Base-by-base conservation (phyloP, 2,797 vertebrate genomes). In the Tauraco hartlaubi region DNA sequence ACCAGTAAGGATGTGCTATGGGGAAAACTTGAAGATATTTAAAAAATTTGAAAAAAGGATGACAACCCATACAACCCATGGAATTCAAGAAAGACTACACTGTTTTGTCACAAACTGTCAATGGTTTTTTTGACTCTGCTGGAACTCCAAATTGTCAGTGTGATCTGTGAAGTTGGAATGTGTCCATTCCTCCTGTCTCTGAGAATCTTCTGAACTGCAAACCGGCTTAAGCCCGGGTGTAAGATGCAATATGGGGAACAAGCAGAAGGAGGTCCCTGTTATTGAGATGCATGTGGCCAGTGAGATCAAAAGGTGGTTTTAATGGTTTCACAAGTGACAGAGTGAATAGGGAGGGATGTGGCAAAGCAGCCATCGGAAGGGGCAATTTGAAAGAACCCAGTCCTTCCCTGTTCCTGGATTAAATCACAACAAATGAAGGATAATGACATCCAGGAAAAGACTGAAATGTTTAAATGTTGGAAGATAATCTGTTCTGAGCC, bases 401-500 rank as follows among this genome's bases (percentile, higher is more conserved):
- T 16, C 73, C 52, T 48, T 84, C 58, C 74, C 63, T 82, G 37
- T 43, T 75, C 85, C 83, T 96, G 93, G 94, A 93, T 96, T 96
- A 95, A 95, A 92, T 23, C 90, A 26, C 83, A 73, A 74, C 85
- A 92, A 86, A 94, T 43, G 89, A 52, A 44, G 85, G 76, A 90
- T 67, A 95, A 95, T 74, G 72, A 64, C 85, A 86, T 55, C 56
- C 68, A 86, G 95, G 76, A 55, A 83, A 88, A 93, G 91, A 5
- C 54, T 84, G 69, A 90, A 84, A 88, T 33, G 61, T 74, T 93
- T 87, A 61, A 72, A 78, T 55, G 73, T 59, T 48, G 59, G 66
- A 78, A 94, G 92, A 92, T 93, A 96, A 96, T 94, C 94, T 95
- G 62, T 81, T 88, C 63, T 94, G 90, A 94, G 95, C 62, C 62